Evolutionary conservation across 2,113 vertebrate genomes (phyloP).

Genomic region (Tonatia bakeri): DNA sequence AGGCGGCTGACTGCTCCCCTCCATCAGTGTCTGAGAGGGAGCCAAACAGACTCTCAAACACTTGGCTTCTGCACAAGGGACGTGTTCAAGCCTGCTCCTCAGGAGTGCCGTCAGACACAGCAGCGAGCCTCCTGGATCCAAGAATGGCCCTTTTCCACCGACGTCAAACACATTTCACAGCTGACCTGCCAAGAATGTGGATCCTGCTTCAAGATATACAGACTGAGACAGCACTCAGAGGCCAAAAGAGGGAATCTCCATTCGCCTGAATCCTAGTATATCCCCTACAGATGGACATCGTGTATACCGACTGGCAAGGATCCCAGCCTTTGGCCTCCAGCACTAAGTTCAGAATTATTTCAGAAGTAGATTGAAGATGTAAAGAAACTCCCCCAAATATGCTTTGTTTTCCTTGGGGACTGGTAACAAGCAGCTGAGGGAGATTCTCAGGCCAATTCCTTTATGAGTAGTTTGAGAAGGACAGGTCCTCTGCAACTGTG

Average conservation of each 20-base stretch:
- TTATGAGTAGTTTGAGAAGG: neutral
- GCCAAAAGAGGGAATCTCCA: constrained; percentile 70
- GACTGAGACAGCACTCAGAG: neutral
- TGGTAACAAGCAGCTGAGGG: neutral
- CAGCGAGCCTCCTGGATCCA: neutral
- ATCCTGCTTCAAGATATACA: constrained; percentile 63
- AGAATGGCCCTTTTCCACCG: constrained; percentile 59
- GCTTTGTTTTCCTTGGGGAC: constrained; percentile 11
- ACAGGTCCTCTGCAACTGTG: neutral
- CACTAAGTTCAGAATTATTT: constrained; percentile 50
- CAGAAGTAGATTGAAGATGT: constrained; percentile 62
- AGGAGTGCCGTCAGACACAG: constrained; percentile 28
- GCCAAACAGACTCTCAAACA: constrained; percentile 45
- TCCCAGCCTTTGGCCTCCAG: constrained; percentile 33
- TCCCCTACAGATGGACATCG: constrained; percentile 52
- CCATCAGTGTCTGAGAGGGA: constrained; percentile 23
- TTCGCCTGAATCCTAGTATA: constrained; percentile 19
- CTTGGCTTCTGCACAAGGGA: constrained; percentile 19
- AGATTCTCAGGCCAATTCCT: neutral
- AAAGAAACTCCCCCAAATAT: constrained; percentile 21
- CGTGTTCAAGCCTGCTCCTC: neutral
- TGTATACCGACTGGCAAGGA: constrained; percentile 57
- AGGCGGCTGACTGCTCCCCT: neutral
- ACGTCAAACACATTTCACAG: constrained; percentile 61
- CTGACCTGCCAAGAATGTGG: constrained; percentile 76